Conservation (phyloP, 2,113 vertebrate genomes). For the Phoxinus phoxinus region DNA sequence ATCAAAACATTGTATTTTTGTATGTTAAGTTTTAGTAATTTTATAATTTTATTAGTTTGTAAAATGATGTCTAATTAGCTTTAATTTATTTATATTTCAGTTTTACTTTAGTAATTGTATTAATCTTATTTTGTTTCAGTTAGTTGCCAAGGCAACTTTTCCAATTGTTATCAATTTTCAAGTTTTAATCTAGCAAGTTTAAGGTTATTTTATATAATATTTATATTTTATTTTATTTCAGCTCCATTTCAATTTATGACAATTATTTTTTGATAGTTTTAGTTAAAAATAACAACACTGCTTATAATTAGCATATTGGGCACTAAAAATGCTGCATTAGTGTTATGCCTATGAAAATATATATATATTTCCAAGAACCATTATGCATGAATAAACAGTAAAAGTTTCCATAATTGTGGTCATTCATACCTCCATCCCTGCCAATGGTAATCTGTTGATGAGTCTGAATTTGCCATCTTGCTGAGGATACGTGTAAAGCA, state of each 20-base stretch:
- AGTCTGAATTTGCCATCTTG: slow-evolving; percentile 95
- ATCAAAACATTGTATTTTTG: too few relatives aligned
- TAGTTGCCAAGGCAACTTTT: too few relatives aligned
- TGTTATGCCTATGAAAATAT: neutral
- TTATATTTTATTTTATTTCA: neutral
- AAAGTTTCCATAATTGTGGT: neutral
- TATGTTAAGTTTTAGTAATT: neutral
- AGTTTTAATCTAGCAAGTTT: too few relatives aligned
- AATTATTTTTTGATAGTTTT: neutral
- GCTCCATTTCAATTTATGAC: neutral
- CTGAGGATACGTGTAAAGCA: slow-evolving; percentile 96
- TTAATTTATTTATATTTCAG: too few relatives aligned
- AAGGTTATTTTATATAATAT: too few relatives aligned
- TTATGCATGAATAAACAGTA: neutral
- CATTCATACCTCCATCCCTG: slow-evolving; percentile 87
- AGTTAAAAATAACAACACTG: neutral
- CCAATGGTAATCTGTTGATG: slow-evolving; percentile 86
- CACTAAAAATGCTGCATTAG: neutral
- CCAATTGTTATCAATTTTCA: too few relatives aligned
- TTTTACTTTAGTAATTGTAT: too few relatives aligned
- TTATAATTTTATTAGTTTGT: too few relatives aligned
- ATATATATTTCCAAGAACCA: neutral
- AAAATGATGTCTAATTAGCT: too few relatives aligned
- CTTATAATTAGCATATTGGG: neutral
- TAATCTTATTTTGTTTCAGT: neutral